Percentiles rank a stretch among this genome's conserved stretches.
Evolutionary conservation across 2,888 invertebrate genomes (phyloP).

Genomic region (Andrena bucephala): DNA sequence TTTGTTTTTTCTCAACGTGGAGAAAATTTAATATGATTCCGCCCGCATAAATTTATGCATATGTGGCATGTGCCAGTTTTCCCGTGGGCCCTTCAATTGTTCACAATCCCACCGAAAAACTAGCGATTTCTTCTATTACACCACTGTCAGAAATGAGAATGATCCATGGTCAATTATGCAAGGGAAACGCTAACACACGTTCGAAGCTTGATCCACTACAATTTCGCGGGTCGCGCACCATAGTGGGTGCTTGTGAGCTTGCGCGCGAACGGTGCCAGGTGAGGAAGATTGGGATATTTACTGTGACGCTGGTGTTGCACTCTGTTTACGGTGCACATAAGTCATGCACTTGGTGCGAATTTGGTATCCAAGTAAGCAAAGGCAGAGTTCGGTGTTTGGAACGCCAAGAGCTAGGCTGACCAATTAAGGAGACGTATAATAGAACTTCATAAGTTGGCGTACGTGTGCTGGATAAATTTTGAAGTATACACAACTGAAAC

Average conservation of each 20-base stretch:
- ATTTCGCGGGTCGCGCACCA: neutral
- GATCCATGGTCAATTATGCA: neutral
- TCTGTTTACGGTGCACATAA: constrained; percentile 10
- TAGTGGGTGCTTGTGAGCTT: constrained; percentile 9
- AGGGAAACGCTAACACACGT: neutral
- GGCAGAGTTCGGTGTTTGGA: neutral
- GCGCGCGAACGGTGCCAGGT: constrained; percentile 15
- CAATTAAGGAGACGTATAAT: constrained; percentile 41
- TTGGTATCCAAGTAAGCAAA: constrained; percentile 25
- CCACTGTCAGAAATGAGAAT: neutral
- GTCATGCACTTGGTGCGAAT: constrained; percentile 37
- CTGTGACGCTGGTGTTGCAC: constrained; percentile 11
- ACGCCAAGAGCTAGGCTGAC: neutral
- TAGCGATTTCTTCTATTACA: too few relatives aligned
- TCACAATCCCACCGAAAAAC: neutral
- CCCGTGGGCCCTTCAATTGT: too few relatives aligned
- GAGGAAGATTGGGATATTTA: constrained; percentile 45
- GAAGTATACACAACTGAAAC: neutral
- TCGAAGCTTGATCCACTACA: neutral
- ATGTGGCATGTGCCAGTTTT: too few relatives aligned
- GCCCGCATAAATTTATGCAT: too few relatives aligned
- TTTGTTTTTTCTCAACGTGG: too few relatives aligned
- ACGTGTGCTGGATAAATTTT: constrained; percentile 7
- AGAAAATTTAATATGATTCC: too few relatives aligned
- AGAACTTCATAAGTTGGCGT: constrained; percentile 2